Evolutionary conservation across 2,113 vertebrate genomes (phyloP).

Genomic region (Marcusenius ussheri): DNA sequence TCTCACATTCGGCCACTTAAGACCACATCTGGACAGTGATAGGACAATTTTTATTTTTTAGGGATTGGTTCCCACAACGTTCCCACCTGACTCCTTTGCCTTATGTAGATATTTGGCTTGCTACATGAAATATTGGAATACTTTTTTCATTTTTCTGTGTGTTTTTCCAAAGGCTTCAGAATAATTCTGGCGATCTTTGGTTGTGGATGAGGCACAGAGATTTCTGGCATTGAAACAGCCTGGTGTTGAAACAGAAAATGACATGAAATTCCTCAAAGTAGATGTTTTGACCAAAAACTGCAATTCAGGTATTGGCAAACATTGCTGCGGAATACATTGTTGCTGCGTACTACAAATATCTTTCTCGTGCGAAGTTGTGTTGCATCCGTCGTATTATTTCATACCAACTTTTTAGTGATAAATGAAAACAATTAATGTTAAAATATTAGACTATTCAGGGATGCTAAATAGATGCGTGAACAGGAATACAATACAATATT

Average conservation of each 20-base stretch:
- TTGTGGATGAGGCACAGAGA: neutral
- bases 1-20: neutral
- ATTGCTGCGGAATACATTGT: neutral
- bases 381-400: constrained; percentile 32
- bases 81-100: neutral
- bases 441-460: neutral
- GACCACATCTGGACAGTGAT: neutral
- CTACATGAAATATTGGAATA: neutral
- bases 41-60: neutral
- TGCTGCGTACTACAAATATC: neutral
- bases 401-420: constrained; percentile 24
- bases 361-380: constrained; percentile 3
- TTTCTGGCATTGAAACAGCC: neutral
- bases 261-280: neutral
- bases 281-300: neutral
- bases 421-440: constrained; percentile 34
- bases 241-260: neutral
- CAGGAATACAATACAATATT: neutral
- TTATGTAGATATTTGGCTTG: neutral
- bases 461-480: neutral
- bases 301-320: neutral
- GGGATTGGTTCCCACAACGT: neutral
- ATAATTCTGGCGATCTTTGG: neutral
- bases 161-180: neutral
- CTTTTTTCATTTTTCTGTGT: neutral